Evolutionary conservation across 2,888 invertebrate species (phyloP), one percentile per base, ranked within the genome.

Genomic region (Leptopterna dolabrata): DNA sequence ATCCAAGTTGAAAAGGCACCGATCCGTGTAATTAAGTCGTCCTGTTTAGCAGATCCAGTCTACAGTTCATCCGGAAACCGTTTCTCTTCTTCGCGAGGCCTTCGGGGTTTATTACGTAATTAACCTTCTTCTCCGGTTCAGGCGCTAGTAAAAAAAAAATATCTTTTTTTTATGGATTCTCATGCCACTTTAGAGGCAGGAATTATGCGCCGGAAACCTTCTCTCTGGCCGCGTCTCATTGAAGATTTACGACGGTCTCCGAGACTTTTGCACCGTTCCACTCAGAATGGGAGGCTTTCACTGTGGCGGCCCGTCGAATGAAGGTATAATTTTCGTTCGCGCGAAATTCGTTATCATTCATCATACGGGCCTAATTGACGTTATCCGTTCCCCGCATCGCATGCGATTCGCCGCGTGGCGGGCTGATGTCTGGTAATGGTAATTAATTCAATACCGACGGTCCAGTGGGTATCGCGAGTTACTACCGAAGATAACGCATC

Each of bases 181-280:
- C 78, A 78, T 45, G 78, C 45, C 78, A 78, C 78, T 78, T 78
- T 45, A 24, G 41, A 63, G 63, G 78, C n/a, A 45, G 19, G 43
- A 78, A 45, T 78, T 78, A 78, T 78, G 78, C 78, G 24, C 78
- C 78, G 78, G 78, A 78, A 78, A 78, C 43, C 78, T 78, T 45
- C 78, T 14, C 78, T 63, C 24, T 24, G 63, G 63, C 24, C 43
- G 30, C 76, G 36, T 43, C 78, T 43, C n/a, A 41, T 78, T 43
- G 14, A 78, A 78, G 78, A 78, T 78, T 78, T 78, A 78, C 45
- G 41, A n/a, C 45, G 45, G 78, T 45, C 45, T 78, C 78, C 43
- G 45, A 43, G 78, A 27, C 45, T 43, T 27, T 45, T 45, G 41
- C n/a, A 24, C 45, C 24, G 27, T 45, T 19, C 36, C 76, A 14